Conservation (phyloP, 1,140 invertebrate species). For the Pogonus chalceus region DNA sequence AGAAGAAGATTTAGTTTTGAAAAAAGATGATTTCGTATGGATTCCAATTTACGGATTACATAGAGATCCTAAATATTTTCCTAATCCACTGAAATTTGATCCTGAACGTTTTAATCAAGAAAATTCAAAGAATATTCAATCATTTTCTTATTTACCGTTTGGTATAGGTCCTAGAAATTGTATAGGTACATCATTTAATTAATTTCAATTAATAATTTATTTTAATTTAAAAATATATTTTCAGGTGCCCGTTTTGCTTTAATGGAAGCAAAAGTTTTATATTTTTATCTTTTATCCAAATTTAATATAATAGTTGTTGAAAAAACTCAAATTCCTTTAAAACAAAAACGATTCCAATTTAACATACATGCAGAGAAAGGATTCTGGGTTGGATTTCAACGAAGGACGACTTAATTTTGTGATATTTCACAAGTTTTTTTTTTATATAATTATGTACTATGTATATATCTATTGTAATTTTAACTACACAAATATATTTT, state of each 20-base stretch:
- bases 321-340: constrained; percentile 25
- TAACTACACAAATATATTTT: no score
- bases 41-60: constrained; percentile 47
- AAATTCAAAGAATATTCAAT: constrained; percentile 27
- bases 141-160: constrained; percentile 42
- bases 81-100: constrained; percentile 13
- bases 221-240: background rate
- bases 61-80: constrained; percentile 29
- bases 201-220: background rate
- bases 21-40: constrained; percentile 22
- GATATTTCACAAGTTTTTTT: no score
- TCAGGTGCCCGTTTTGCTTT: constrained; percentile 25
- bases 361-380: constrained; percentile 23
- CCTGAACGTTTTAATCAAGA: constrained; percentile 25
- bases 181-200: constrained; percentile 35
- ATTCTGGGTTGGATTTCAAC: constrained; percentile 25
- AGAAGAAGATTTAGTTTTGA: constrained; percentile 11
- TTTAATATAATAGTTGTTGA: constrained; percentile 21
- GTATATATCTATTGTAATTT: no score
- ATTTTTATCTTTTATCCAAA: constrained; percentile 27
- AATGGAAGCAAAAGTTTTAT: constrained; percentile 26
- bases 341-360: constrained; percentile 21
- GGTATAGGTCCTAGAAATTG: constrained; percentile 46
- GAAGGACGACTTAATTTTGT: no score
- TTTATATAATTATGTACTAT: no score